phyloP scores from a whole-genome alignment of 2,888 invertebrate species.

The Sisyra terminalis region DNA sequence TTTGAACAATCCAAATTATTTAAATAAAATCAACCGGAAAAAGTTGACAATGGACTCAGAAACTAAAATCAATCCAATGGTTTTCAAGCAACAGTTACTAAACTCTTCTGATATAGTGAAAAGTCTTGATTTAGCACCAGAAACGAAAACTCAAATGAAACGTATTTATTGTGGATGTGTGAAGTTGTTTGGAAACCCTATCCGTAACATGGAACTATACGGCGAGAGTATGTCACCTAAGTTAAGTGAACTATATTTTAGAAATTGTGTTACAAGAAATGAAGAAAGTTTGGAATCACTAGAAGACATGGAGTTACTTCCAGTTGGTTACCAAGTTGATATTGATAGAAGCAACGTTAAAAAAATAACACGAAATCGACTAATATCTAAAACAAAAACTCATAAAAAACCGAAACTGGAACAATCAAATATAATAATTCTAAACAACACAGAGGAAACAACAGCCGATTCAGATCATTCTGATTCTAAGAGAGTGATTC shows the following conservation, averaged over 20 bases:
- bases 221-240: constrained; percentile 1
- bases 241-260: constrained; percentile 6
- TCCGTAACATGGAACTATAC: constrained; percentile 1
- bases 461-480: no score
- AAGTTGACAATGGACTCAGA: constrained; percentile 10
- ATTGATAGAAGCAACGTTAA: constrained; percentile 6
- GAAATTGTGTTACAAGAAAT: constrained; percentile 7
- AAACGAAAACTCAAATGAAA: constrained; percentile 8
- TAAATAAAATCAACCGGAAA: constrained; percentile 7
- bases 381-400: background rate
- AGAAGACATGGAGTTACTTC: constrained; percentile 7
- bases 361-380: constrained; percentile 6
- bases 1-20: constrained; percentile 4
- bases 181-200: constrained; percentile 11
- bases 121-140: constrained; percentile 7
- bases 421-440: background rate
- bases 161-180: constrained; percentile 6
- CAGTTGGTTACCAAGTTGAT: constrained; percentile 5
- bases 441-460: no score
- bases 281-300: constrained; percentile 6
- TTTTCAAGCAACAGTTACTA: constrained; percentile 12
- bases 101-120: constrained; percentile 10
- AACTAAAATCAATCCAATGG: constrained; percentile 9
- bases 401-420: background rate
- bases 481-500: no score